Evolutionary conservation across 2,888 invertebrate genomes (phyloP).

Genomic region (Xylota sylvarum): DNA sequence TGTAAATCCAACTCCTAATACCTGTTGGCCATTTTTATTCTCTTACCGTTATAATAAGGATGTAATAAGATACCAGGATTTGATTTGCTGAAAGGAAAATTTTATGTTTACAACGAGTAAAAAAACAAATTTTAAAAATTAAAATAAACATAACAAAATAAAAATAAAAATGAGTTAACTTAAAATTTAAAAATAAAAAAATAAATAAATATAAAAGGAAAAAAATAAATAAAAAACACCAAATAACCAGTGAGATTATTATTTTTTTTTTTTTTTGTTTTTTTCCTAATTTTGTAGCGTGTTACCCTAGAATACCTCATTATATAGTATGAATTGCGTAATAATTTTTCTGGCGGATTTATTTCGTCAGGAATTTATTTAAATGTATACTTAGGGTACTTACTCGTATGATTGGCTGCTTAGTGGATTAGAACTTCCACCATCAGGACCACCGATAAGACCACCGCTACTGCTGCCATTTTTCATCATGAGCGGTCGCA

Average conservation of each 20-base stretch:
- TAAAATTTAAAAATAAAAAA: conserved; percentile 12
- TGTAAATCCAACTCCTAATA: conserved; percentile 68
- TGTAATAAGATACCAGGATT: conserved; percentile 86
- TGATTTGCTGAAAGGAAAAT: conserved; percentile 83
- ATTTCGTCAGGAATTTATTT: neutral
- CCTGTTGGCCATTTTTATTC: conserved; percentile 72
- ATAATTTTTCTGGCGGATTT: neutral
- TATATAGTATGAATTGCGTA: neutral
- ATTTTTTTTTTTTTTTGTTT: too few relatives aligned
- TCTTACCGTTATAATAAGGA: conserved; percentile 88
- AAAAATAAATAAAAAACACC: neutral
- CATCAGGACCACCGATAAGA: conserved; percentile 75
- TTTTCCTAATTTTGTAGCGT: conserved; percentile 4
- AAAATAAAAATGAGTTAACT: conserved; percentile 18
- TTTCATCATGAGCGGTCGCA: conserved; percentile 85
- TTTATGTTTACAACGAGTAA: conserved; percentile 65
- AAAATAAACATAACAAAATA: neutral
- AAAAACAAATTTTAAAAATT: conserved; percentile 38
- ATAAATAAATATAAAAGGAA: neutral
- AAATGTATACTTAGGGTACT: conserved; percentile 79
- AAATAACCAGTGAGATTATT: conserved; percentile 9
- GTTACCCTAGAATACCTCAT: neutral
- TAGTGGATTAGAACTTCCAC: conserved; percentile 67
- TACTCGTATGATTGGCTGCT: conserved; percentile 81
- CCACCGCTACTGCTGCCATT: conserved; percentile 79